Percentiles rank a stretch among this genome's conserved stretches.
phyloP scores from a whole-genome alignment of 2,797 vertebrate genomes.

The Melanogrammus aeglefinus region DNA sequence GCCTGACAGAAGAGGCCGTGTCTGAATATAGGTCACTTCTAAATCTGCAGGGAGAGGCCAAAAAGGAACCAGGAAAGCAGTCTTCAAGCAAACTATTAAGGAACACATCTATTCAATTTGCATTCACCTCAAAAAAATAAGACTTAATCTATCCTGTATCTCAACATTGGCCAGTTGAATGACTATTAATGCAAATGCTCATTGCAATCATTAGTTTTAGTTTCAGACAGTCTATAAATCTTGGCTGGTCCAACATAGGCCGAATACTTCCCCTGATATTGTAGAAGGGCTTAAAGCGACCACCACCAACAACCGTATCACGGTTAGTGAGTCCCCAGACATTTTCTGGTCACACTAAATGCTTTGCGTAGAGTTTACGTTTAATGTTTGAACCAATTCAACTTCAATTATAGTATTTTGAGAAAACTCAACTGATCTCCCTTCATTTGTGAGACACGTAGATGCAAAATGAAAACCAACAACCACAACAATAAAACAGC shows the following conservation, averaged over 20 bases:
- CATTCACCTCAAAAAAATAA: not conserved
- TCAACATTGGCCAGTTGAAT: too few species aligned
- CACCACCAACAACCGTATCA: slow-evolving; percentile 12
- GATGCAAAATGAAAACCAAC: not conserved
- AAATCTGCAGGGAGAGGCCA: slow-evolving; percentile 26
- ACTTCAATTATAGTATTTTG: not conserved
- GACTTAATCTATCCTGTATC: not conserved
- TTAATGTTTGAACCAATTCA: not conserved
- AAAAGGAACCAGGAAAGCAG: not conserved
- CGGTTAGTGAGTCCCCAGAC: slow-evolving; percentile 52
- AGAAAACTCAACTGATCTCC: slow-evolving; percentile 19
- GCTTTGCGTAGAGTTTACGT: slow-evolving; percentile 24
- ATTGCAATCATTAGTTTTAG: not conserved
- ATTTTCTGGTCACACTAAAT: slow-evolving; percentile 55
- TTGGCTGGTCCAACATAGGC: not conserved
- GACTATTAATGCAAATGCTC: not conserved
- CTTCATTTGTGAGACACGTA: not conserved
- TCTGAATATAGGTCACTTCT: slow-evolving; percentile 39
- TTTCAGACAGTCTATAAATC: not conserved
- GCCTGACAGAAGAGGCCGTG: slow-evolving; percentile 1
- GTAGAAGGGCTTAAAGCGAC: slow-evolving; percentile 61
- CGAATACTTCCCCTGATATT: slow-evolving; percentile 44
- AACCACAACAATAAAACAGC: not conserved
- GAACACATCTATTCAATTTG: not conserved
- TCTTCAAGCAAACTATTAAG: not conserved